These are phyloP conservation scores for Drosophila algonquin DNA, from an alignment of 2,888 invertebrate genomes.

Conservation along the genomic window DNA sequence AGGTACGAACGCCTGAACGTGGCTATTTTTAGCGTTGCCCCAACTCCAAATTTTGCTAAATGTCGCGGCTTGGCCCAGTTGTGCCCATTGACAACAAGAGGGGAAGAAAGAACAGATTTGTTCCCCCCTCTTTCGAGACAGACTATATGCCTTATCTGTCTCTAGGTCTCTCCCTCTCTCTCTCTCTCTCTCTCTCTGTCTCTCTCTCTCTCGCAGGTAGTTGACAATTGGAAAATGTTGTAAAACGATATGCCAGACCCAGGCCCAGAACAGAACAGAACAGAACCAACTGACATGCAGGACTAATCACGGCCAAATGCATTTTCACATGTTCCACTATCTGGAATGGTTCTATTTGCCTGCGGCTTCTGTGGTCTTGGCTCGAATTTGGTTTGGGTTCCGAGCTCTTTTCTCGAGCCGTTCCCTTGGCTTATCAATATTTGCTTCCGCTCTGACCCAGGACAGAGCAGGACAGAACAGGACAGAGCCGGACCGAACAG, in stretches of 20 bases:
- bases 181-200: too few relatives aligned
- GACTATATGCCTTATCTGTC: constrained; percentile 1
- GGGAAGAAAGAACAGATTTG: neutral
- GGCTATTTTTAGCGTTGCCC: constrained; percentile 59
- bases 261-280: constrained; percentile 14
- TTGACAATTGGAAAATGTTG: constrained; percentile 67
- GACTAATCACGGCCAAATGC: constrained; percentile 52
- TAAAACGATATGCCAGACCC: constrained; percentile 60
- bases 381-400: constrained; percentile 21
- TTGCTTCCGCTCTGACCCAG: constrained; percentile 61
- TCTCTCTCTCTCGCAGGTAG: constrained; percentile 60
- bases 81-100: neutral
- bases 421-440: constrained; percentile 63
- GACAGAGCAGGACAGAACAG: neutral
- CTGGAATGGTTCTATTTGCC: constrained; percentile 54
- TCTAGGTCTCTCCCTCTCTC: neutral
- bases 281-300: constrained; percentile 16
- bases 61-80: constrained; percentile 35
- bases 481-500: neutral
- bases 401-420: constrained; percentile 7
- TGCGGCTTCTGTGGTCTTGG: constrained; percentile 50
- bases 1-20: constrained; percentile 24
- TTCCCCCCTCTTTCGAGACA: neutral
- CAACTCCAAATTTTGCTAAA: constrained; percentile 17
- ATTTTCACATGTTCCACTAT: constrained; percentile 58